A percentile compares a stretch with the other conserved stretches of the same genome.
These are phyloP conservation scores for Tapera naevia DNA, from an alignment of 2,797 vertebrate genomes.

Conservation along the genomic window DNA sequence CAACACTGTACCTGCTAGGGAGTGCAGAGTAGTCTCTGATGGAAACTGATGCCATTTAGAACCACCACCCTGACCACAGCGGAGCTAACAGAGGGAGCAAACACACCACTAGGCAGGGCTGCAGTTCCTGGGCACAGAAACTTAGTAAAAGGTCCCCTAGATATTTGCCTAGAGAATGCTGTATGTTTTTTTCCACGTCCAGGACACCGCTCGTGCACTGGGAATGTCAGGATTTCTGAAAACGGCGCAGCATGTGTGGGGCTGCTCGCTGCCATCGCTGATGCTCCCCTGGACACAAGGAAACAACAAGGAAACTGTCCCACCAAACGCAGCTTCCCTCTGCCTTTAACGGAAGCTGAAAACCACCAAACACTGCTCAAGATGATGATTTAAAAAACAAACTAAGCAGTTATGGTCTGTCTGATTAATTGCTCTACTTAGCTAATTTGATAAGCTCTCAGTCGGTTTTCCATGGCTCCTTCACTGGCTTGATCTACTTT, in stretches of 20 bases:
- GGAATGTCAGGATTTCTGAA: neutral
- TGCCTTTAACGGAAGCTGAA: neutral
- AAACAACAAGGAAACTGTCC: neutral
- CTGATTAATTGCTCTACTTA: slow-evolving; percentile 54
- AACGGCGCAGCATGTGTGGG: neutral
- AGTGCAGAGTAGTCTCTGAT: neutral
- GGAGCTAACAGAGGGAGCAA: neutral
- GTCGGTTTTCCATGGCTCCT: neutral
- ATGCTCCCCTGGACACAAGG: neutral
- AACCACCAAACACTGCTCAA: neutral
- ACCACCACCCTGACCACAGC: neutral
- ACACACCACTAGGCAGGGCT: neutral
- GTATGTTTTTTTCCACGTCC: too few species aligned
- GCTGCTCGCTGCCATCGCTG: neutral
- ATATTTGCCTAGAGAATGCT: neutral
- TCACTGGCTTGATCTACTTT: neutral
- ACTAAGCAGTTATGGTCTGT: neutral
- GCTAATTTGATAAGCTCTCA: slow-evolving; percentile 41
- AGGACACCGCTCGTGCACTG: neutral
- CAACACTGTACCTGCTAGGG: neutral
- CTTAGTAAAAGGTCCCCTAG: neutral
- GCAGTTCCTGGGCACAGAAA: neutral
- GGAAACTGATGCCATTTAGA: neutral
- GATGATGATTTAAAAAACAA: neutral
- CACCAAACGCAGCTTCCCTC: neutral